These are phyloP conservation scores for Sylvilagus floridanus DNA, from an alignment of 2,797 vertebrate species.

Conservation along the genomic window DNA sequence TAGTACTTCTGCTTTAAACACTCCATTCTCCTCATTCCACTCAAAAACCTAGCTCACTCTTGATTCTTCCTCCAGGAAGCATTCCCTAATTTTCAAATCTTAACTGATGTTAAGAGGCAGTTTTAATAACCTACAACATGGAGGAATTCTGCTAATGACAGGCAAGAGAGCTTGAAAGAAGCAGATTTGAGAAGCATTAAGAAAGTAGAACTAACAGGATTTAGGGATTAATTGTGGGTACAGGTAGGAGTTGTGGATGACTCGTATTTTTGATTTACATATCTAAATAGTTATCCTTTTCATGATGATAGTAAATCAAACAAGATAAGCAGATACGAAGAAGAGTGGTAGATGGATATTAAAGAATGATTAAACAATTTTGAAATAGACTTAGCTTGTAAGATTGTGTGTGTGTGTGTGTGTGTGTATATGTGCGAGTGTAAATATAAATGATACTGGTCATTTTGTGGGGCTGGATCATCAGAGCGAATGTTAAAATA, in stretches of 20 bases:
- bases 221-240: not conserved
- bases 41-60: too few relatives aligned
- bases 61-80: too few relatives aligned
- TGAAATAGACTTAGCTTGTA: constrained; percentile 11
- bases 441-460: constrained; percentile 50
- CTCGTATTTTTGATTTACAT: constrained; percentile 4
- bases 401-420: not conserved
- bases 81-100: too few relatives aligned
- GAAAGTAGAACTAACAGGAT: not conserved
- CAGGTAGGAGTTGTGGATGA: not conserved
- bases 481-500: constrained; percentile 14
- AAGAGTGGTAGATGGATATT: not conserved
- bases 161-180: not conserved
- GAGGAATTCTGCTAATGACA: not conserved
- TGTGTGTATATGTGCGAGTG: not conserved
- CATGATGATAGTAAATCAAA: constrained; percentile 16
- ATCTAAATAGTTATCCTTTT: constrained; percentile 26
- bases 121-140: constrained; percentile 46
- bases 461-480: constrained; percentile 36
- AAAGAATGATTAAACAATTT: constrained; percentile 26
- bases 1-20: too few relatives aligned
- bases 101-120: not conserved
- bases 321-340: not conserved
- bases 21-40: too few relatives aligned
- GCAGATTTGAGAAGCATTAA: not conserved